phyloP scores from a whole-genome alignment of 1,140 invertebrate species.

The Sitobion miscanthi region DNA sequence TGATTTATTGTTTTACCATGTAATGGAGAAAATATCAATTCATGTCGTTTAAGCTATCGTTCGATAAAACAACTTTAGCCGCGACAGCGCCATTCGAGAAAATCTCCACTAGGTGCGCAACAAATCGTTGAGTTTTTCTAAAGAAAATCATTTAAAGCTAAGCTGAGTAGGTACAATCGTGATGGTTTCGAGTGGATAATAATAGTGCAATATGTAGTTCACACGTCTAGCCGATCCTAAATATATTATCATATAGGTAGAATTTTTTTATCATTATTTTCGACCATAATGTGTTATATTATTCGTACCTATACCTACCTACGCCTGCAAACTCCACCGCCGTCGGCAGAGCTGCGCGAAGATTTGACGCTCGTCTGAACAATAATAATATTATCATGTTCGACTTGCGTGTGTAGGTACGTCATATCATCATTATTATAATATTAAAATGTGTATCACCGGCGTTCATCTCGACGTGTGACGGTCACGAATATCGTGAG shows the following conservation, averaged over 20 bases:
- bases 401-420: background rate
- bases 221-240: background rate
- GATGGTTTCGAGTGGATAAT: too few species aligned
- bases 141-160: background rate
- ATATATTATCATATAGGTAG: background rate
- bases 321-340: background rate
- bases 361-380: background rate
- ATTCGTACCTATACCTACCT: background rate
- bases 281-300: background rate
- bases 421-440: background rate
- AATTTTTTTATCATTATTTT: background rate
- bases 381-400: background rate
- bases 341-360: background rate
- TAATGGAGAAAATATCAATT: too few species aligned
- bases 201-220: too few species aligned
- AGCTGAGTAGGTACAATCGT: background rate
- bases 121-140: background rate
- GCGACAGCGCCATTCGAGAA: background rate
- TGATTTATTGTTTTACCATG: too few species aligned
- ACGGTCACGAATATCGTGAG: slow-evolving; percentile 47
- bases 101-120: background rate
- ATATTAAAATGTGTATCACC: background rate
- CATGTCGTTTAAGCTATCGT: too few species aligned
- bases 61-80: background rate
- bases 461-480: slow-evolving; percentile 20